phyloP scores from a whole-genome alignment of 2,113 vertebrate genomes.

The Leptobrachium ailaonicum region DNA sequence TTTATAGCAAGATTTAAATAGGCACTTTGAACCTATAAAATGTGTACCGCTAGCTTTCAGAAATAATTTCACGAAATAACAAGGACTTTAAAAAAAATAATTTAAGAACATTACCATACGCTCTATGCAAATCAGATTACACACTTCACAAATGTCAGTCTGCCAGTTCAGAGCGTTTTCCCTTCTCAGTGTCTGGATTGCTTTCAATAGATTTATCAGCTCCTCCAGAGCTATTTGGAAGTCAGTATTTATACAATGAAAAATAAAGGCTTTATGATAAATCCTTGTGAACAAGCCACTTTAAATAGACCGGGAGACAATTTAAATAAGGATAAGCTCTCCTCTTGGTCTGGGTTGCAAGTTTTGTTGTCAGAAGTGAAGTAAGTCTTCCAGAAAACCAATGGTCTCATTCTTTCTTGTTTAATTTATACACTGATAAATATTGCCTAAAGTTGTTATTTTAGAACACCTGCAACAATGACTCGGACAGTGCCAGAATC shows the following conservation, averaged over 20 bases:
- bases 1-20: background rate
- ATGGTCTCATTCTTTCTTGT: slow-evolving; percentile 42
- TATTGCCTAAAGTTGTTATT: slow-evolving; percentile 27
- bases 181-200: slow-evolving; percentile 11
- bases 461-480: slow-evolving; percentile 32
- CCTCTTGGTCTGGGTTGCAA: slow-evolving; percentile 7
- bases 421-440: slow-evolving; percentile 41
- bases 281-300: slow-evolving; percentile 40
- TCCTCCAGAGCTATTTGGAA: slow-evolving; percentile 45
- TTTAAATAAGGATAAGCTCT: slow-evolving; percentile 11
- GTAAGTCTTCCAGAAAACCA: slow-evolving; percentile 33
- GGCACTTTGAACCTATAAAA: background rate
- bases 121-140: background rate
- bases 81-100: background rate
- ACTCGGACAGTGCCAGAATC: slow-evolving; percentile 19
- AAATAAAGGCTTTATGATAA: slow-evolving; percentile 40
- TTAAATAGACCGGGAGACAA: slow-evolving; percentile 24
- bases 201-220: slow-evolving; percentile 15
- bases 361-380: slow-evolving; percentile 7
- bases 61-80: background rate
- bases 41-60: background rate
- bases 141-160: background rate
- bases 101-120: background rate
- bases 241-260: slow-evolving; percentile 10
- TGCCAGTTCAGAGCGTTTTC: slow-evolving; percentile 3